Evolutionary conservation across 2,888 invertebrate species (phyloP).

Genomic region (Cylindroiulus punctatus): DNA sequence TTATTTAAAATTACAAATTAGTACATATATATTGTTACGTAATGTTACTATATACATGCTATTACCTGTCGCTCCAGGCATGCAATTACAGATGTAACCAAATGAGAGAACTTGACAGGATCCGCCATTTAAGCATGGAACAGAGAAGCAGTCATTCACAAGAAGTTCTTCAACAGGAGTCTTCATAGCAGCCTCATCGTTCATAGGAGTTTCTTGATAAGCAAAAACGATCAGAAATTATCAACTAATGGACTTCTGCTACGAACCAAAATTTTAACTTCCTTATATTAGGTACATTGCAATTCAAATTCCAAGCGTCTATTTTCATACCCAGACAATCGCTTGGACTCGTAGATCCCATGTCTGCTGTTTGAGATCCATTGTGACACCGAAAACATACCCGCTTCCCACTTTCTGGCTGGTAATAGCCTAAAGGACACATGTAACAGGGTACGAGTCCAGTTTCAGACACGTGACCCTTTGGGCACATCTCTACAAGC

Average conservation of each 20-base stretch:
- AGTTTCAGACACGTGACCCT: constrained; percentile 66
- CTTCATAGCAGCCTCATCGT: background rate
- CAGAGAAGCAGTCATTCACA: constrained; percentile 68
- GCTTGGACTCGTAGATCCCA: constrained; percentile 55
- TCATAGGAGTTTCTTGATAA: constrained; percentile 27
- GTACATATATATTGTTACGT: background rate
- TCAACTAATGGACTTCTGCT: background rate
- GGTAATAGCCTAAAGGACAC: constrained; percentile 65
- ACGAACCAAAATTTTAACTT: background rate
- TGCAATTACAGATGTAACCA: constrained; percentile 69
- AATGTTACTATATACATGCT: too few species aligned
- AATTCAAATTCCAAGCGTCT: background rate
- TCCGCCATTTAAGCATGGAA: constrained; percentile 68
- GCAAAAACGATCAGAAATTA: background rate
- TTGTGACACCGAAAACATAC: constrained; percentile 54
- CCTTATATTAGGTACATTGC: background rate
- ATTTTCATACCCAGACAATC: constrained; percentile 58
- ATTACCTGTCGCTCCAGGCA: constrained; percentile 65
- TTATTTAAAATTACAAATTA: background rate
- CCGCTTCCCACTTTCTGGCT: constrained; percentile 65
- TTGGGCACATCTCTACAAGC: constrained; percentile 67
- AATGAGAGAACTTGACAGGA: constrained; percentile 64
- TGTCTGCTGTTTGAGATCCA: constrained; percentile 51
- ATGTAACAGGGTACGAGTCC: constrained; percentile 67
- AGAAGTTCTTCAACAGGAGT: constrained; percentile 59